These are phyloP conservation scores for Phaethon lepturus DNA, from an alignment of 2,113 vertebrate genomes.

Conservation along the genomic window DNA sequence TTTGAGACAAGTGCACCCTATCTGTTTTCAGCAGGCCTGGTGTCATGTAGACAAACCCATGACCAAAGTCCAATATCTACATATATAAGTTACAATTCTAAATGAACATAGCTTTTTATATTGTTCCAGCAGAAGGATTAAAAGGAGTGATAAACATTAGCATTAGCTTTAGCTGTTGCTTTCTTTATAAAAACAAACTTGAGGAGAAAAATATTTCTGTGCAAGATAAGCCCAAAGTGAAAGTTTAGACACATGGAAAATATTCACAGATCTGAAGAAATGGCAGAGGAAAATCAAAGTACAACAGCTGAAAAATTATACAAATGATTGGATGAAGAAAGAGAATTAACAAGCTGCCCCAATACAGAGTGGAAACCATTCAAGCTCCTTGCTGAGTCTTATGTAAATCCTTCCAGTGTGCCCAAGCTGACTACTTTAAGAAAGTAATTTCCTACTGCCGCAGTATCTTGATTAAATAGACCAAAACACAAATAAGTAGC, in stretches of 20 bases:
- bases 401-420: not conserved
- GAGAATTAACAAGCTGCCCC: not conserved
- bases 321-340: not conserved
- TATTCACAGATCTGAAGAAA: not conserved
- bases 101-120: not conserved
- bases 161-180: not conserved
- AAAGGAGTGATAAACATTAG: not conserved
- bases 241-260: not conserved
- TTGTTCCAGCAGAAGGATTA: not conserved
- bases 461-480: not conserved
- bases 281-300: not conserved
- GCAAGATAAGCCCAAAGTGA: not conserved
- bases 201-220: not conserved
- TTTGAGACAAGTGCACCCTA: too few species aligned
- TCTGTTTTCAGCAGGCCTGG: too few species aligned
- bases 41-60: too few species aligned
- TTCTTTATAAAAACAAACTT: not conserved
- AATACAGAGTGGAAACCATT: not conserved
- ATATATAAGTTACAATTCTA: not conserved
- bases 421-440: not conserved
- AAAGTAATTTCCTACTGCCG: slow-evolving; percentile 14
- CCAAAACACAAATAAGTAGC: not conserved
- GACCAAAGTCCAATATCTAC: not conserved
- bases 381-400: not conserved
- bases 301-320: not conserved